Evolutionary conservation across 1,140 invertebrate species (phyloP), one percentile per base, ranked within the genome.

Genomic region (Holotrichia oblita): DNA sequence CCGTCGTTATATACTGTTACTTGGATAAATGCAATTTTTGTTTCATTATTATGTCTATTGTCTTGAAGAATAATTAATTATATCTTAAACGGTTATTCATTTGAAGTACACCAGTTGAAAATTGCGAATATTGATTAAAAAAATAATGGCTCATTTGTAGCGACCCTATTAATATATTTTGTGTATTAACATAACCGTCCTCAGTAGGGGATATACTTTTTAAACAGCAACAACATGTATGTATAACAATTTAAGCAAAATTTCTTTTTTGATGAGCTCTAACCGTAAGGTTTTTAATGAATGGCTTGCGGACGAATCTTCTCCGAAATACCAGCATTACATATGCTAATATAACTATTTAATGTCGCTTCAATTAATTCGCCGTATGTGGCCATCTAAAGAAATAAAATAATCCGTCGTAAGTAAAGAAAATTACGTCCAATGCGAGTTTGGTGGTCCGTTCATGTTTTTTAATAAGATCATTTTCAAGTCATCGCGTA

Each of bases 301-400:
- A 27, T 20, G 22, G 20, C 12, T 69, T 8, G 22, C 27, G 61
- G 7, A n/a, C 61, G 61, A 69, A 27, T 20, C 6, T 69, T 69
- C 61, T 27, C 24, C 22, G 61, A 34, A 69, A 22, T 24, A 69
- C 61, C 27, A 24, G 61, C 22, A 69, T 69, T 69, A 69, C 61
- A 20, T 69, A 69, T 69, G 61, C 61, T 69, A 69, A 69, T 69
- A 69, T 69, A 69, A 34, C 61, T 69, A 34, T 34, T 69, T 27
- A 24, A 27, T 69, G 20, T 69, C 61, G 6, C 22, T 69, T 69
- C 61, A 22, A 69, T 69, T 22, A 69, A 69, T 69, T 69, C 61
- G 14, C 48, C 48, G 61, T 20, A 27, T 34, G 27, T 8, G 61
- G 61, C 22, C 61, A 69, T 69, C 22, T 27, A 34, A 20, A 27